phyloP scores from a whole-genome alignment of 2,888 invertebrate genomes.

The Chloromyia formosa region DNA sequence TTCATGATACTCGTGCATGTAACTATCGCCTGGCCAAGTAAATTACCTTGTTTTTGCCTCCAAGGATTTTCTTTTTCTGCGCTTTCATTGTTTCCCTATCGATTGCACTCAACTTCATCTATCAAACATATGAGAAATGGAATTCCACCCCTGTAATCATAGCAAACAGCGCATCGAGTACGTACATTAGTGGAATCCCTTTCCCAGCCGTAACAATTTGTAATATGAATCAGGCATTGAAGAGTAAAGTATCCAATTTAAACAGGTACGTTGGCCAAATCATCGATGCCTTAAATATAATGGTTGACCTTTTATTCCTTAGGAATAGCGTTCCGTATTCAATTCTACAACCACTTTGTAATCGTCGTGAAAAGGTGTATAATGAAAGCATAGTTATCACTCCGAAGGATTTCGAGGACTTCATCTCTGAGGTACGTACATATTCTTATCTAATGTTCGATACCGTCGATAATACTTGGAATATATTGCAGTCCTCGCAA shows the following conservation, averaged over 20 bases:
- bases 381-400: background rate
- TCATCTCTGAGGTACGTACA: background rate
- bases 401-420: background rate
- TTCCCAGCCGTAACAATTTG: constrained; percentile 87
- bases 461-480: background rate
- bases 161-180: constrained; percentile 74
- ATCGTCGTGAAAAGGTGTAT: background rate
- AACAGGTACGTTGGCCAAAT: constrained; percentile 50
- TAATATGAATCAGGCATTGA: constrained; percentile 82
- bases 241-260: constrained; percentile 68
- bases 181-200: constrained; percentile 74
- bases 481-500: background rate
- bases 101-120: constrained; percentile 75
- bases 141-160: constrained; percentile 78
- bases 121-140: constrained; percentile 78
- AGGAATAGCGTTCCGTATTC: background rate
- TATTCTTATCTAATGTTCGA: background rate
- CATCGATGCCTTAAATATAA: background rate
- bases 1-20: background rate
- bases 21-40: too few species aligned
- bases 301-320: background rate
- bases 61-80: constrained; percentile 75
- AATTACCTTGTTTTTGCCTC: constrained; percentile 40
- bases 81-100: constrained; percentile 73
- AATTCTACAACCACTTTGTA: constrained; percentile 50